phyloP scores from a whole-genome alignment of 2,113 vertebrate genomes.

The Trachemys scripta region DNA sequence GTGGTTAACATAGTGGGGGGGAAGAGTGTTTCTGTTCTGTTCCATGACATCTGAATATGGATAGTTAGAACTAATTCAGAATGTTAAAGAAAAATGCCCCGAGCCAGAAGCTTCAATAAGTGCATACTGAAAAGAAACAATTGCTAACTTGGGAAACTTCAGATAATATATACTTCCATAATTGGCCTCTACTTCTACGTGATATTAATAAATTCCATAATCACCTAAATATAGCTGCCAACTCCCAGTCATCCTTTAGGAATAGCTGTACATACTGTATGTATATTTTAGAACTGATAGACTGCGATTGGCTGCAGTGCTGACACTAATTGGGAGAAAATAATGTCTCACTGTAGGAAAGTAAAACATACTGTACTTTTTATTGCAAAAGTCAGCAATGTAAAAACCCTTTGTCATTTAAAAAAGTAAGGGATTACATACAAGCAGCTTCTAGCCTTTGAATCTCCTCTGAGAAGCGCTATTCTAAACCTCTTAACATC shows the following conservation, averaged over 20 bases:
- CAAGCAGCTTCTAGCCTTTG: neutral
- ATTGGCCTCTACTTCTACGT: neutral
- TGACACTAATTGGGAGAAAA: neutral
- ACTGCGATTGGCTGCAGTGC: neutral
- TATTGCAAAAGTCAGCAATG: neutral
- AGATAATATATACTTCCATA: neutral
- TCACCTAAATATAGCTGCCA: neutral
- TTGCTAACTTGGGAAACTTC: neutral
- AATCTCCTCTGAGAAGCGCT: neutral
- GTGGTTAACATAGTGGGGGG: slow-evolving; percentile 29
- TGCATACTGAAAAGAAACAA: neutral
- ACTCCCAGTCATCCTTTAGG: neutral
- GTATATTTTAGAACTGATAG: neutral
- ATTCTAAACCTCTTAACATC: neutral
- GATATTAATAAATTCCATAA: neutral
- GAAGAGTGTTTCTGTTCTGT: neutral
- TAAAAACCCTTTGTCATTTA: neutral
- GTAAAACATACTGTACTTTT: neutral
- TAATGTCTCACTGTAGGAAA: neutral
- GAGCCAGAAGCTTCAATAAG: slow-evolving; percentile 28
- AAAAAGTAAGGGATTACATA: neutral
- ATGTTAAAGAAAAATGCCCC: neutral
- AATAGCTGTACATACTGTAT: fast-evolving
- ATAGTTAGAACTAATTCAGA: slow-evolving; percentile 44
- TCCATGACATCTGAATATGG: neutral